These are phyloP conservation scores for Epinephelus cyanopodus DNA, from an alignment of 2,113 vertebrate genomes.

Conservation along the genomic window DNA sequence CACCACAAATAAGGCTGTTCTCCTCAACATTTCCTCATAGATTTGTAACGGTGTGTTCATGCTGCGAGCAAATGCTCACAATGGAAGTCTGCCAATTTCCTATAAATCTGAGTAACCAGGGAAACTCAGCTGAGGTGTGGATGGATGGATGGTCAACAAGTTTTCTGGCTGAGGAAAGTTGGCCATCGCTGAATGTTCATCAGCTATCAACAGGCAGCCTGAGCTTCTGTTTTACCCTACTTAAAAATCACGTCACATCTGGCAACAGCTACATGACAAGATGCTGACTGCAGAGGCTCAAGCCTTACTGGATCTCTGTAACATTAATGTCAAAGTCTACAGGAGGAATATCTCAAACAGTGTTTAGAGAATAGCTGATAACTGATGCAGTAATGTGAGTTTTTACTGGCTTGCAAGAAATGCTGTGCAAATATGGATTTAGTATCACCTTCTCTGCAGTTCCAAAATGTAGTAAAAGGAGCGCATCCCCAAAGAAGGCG, in stretches of 20 bases:
- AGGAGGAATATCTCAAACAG: background rate
- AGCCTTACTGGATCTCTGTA: background rate
- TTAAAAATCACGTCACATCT: constrained; percentile 2
- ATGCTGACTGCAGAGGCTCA: background rate
- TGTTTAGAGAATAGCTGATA: background rate
- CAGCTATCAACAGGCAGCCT: background rate
- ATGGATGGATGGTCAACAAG: background rate
- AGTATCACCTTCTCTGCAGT: background rate
- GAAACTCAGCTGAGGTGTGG: constrained; percentile 1
- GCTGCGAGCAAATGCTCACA: constrained; percentile 44
- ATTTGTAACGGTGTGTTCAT: constrained; percentile 20
- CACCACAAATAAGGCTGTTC: background rate
- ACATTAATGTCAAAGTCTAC: background rate
- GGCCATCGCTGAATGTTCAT: background rate
- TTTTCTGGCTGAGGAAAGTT: constrained; percentile 14
- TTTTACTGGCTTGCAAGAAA: background rate
- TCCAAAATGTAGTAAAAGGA: background rate
- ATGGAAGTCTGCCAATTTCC: constrained; percentile 35
- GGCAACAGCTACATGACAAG: background rate
- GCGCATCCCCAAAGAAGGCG: background rate
- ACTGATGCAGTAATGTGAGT: background rate
- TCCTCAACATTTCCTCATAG: background rate
- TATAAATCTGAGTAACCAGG: constrained; percentile 41
- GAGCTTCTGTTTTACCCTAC: background rate
- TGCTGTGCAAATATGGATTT: background rate